Percentiles rank a stretch among this genome's conserved stretches.
These are phyloP conservation scores for Odocoileus hemionus DNA, from an alignment of 2,113 vertebrate species.

Conservation along the genomic window DNA sequence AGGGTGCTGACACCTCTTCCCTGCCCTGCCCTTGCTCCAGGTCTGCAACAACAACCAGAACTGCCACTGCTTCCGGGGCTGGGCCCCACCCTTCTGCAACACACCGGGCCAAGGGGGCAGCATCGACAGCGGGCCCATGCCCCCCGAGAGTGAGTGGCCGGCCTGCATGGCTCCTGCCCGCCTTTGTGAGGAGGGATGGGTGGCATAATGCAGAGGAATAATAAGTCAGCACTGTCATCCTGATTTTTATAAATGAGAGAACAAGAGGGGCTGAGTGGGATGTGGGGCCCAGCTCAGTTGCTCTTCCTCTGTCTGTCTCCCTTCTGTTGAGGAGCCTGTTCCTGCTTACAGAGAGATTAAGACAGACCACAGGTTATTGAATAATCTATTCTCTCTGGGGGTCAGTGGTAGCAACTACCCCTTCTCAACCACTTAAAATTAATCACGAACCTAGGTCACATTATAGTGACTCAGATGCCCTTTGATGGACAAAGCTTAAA, in stretches of 20 bases:
- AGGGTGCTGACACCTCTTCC: not conserved
- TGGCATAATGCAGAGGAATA: not conserved
- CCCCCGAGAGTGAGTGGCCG: slow-evolving; percentile 72
- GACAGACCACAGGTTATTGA: not conserved
- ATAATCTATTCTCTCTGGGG: not conserved
- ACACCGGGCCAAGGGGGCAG: slow-evolving; percentile 90
- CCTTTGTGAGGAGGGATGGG: slow-evolving; percentile 35
- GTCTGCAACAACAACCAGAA: slow-evolving; percentile 97
- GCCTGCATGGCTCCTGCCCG: not conserved
- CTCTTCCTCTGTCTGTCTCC: not conserved
- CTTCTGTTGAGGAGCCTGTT: not conserved
- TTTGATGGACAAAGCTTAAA: not conserved
- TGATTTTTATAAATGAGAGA: not conserved
- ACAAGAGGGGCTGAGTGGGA: not conserved
- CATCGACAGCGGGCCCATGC: slow-evolving; percentile 91
- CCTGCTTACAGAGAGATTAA: not conserved
- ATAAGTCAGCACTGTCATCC: not conserved
- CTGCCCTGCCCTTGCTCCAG: slow-evolving; percentile 71
- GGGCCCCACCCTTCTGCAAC: slow-evolving; percentile 91
- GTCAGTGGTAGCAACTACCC: not conserved
- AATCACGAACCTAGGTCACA: not conserved
- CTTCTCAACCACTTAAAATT: not conserved
- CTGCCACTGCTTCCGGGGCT: slow-evolving; percentile 91
- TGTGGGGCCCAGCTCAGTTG: too few relatives aligned
- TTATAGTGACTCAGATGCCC: not conserved